phyloP scores from a whole-genome alignment of 2,797 vertebrate species.

The Parauchenoglanis punctatus region DNA sequence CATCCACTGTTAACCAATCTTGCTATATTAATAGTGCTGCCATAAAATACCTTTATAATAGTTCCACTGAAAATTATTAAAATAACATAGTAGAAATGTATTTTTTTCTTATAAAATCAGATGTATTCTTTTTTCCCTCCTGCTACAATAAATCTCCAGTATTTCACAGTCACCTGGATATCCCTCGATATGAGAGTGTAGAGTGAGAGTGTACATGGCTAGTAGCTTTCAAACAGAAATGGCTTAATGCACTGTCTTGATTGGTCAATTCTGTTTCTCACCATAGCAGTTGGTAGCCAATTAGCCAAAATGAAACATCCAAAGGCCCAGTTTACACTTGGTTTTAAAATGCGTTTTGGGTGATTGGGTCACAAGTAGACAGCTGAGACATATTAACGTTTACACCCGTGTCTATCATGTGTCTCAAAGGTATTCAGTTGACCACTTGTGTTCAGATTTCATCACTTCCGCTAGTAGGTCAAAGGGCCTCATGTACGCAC shows the following conservation, averaged over 20 bases:
- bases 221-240: neutral
- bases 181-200: neutral
- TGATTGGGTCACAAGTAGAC: no score
- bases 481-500: no score
- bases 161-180: neutral
- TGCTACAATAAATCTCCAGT: neutral
- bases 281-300: neutral
- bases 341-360: no score
- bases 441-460: no score
- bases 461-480: no score
- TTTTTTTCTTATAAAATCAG: neutral
- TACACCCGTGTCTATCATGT: no score
- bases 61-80: neutral
- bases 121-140: neutral
- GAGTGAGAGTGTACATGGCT: neutral
- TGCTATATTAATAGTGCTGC: neutral
- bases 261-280: neutral
- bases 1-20: neutral
- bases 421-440: no score
- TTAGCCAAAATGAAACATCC: neutral
- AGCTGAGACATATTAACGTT: no score
- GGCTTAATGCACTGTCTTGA: neutral
- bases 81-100: neutral
- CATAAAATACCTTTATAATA: neutral
- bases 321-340: no score